Percentiles rank a stretch among this genome's conserved stretches.
Conservation (phyloP, 1,140 invertebrate species). For the Euglossa dilemma region DNA sequence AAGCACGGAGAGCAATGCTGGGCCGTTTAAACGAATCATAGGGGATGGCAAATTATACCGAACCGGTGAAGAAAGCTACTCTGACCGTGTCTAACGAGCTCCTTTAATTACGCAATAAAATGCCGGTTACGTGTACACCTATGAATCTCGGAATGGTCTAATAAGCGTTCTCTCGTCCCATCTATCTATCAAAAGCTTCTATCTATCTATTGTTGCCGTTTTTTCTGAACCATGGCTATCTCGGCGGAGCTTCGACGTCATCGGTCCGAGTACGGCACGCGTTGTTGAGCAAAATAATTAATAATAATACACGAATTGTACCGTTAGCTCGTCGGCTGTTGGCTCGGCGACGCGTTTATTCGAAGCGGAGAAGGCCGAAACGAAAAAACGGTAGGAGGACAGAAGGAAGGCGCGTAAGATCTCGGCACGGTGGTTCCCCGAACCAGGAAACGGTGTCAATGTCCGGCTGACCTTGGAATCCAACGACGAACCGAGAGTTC, state of each 20-base stretch:
- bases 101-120: constrained; percentile 32
- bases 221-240: neutral
- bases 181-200: neutral
- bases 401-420: neutral
- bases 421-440: neutral
- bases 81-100: constrained; percentile 49
- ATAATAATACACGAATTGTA: constrained; percentile 31
- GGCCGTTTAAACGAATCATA: neutral
- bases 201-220: neutral
- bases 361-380: neutral
- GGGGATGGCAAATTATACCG: constrained; percentile 1
- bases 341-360: neutral
- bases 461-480: constrained; percentile 28
- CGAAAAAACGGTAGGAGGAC: neutral
- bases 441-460: constrained; percentile 5
- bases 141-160: constrained; percentile 2
- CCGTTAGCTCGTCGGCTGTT: neutral
- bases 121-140: neutral
- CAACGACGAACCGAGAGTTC: constrained; percentile 41
- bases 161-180: neutral
- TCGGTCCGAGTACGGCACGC: constrained; percentile 5
- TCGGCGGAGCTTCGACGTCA: neutral
- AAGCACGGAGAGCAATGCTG: neutral
- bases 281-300: constrained; percentile 26
- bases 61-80: neutral